These are phyloP conservation scores for Lytechinus variegatus DNA, from an alignment of 35 echinoderm and acorn worm genomes.

Conservation along the genomic window DNA sequence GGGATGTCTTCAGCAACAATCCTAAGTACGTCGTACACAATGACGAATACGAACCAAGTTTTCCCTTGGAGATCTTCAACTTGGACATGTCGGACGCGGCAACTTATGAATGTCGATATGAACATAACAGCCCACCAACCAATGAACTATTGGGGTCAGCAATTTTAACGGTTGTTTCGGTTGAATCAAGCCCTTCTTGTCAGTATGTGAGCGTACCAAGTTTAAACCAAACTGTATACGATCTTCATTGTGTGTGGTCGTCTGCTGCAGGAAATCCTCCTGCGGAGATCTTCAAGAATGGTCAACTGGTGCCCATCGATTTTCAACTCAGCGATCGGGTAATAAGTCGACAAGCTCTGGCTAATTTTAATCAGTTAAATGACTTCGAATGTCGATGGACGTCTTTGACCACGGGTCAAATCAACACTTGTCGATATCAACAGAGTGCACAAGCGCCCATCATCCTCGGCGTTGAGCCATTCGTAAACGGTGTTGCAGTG, in stretches of 20 bases:
- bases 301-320: background rate
- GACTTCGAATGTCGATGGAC: constrained; percentile 11
- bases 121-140: background rate
- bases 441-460: background rate
- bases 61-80: background rate
- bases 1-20: background rate
- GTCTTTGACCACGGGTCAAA: background rate
- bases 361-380: background rate
- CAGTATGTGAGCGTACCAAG: constrained; percentile 16
- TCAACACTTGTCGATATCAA: background rate
- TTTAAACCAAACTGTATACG: background rate
- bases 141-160: background rate
- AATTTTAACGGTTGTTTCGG: background rate
- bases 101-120: background rate
- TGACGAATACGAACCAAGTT: background rate
- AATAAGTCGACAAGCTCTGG: constrained; percentile 31
- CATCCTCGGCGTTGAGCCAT: background rate
- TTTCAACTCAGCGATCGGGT: background rate
- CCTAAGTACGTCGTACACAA: background rate
- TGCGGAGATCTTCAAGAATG: background rate
- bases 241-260: constrained; percentile 19
- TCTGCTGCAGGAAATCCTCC: background rate
- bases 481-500: background rate
- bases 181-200: background rate
- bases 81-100: background rate